A percentile compares a stretch with the other conserved stretches of the same genome.
Evolutionary conservation across 2,113 vertebrate genomes (phyloP).

Genomic region (Bubalus kerabau): DNA sequence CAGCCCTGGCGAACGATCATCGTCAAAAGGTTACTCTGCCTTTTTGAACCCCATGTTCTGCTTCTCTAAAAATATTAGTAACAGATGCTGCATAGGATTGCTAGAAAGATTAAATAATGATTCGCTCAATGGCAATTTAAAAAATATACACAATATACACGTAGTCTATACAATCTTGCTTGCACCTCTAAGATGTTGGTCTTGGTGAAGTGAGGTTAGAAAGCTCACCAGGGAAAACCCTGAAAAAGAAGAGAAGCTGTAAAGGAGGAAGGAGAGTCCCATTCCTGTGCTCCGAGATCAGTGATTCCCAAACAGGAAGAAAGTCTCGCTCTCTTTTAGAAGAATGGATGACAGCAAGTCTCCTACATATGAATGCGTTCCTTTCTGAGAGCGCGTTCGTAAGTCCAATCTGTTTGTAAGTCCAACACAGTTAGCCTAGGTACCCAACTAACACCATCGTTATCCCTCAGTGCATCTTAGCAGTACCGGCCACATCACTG

Average conservation of each 20-base stretch:
- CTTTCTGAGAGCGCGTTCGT: rapidly evolving
- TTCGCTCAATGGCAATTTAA: background rate
- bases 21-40: background rate
- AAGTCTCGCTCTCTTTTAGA: background rate
- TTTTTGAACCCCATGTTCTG: background rate
- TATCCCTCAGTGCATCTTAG: background rate
- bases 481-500: background rate
- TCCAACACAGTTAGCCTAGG: background rate
- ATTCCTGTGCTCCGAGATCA: background rate
- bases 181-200: background rate
- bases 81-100: background rate
- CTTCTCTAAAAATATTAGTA: background rate
- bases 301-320: background rate
- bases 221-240: background rate
- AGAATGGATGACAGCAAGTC: background rate
- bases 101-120: background rate
- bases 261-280: background rate
- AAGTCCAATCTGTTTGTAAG: background rate
- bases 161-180: background rate
- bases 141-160: background rate
- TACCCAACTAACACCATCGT: background rate
- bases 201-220: background rate
- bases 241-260: background rate
- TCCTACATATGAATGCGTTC: background rate
- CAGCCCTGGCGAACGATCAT: background rate